phyloP scores from a whole-genome alignment of 2,797 vertebrate genomes.

The Sitta carolinensis region DNA sequence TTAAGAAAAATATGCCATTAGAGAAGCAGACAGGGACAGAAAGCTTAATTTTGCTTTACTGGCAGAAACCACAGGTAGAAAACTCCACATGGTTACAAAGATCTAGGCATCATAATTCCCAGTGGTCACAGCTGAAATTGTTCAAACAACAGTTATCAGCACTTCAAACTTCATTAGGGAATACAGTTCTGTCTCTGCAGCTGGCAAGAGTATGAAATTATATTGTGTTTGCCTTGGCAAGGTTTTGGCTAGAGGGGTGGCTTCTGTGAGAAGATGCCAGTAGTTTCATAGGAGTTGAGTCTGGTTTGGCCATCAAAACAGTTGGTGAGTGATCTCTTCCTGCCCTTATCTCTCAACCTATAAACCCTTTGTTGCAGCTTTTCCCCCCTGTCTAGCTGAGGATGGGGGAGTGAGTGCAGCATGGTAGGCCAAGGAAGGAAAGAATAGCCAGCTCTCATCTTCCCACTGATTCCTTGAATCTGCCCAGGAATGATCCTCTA shows the following conservation, averaged over 20 bases:
- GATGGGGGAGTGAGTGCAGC: not conserved
- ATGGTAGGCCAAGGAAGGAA: not conserved
- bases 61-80: not conserved
- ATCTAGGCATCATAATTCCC: not conserved
- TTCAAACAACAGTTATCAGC: not conserved
- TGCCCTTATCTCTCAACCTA: not conserved
- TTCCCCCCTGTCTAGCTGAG: rapidly evolving
- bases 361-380: not conserved
- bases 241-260: not conserved
- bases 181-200: not conserved
- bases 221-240: not conserved
- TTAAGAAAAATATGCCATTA: not conserved
- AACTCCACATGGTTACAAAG: not conserved
- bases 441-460: not conserved
- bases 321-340: not conserved
- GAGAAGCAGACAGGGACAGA: not conserved
- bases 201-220: not conserved
- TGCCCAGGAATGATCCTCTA: not conserved
- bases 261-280: not conserved
- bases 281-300: not conserved
- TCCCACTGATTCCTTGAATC: not conserved
- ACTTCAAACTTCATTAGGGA: constrained; percentile 25
- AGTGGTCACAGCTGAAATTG: not conserved
- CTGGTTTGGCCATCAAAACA: not conserved
- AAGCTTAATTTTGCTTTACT: not conserved